Base-by-base conservation (phyloP, 2,888 invertebrate species). In the Xylota sylvarum region DNA sequence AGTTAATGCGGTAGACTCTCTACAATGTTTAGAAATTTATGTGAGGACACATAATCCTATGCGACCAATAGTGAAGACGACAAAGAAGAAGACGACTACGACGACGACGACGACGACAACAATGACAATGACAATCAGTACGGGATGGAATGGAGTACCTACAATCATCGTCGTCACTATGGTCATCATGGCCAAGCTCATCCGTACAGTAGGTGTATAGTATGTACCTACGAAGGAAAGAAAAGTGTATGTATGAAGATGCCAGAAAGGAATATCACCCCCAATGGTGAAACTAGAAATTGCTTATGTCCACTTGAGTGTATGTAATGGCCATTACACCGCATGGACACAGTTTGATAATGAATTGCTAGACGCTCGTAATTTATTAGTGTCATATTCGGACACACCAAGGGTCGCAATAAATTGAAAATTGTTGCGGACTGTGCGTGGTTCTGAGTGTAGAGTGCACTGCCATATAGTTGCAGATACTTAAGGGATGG, bases 1-100 rank as follows among this genome's bases (percentile, higher is more conserved):
- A 56, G 69, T 77, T 60, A 69, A 50, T 52, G 69, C 23, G 6
- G 69, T 64, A 64, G 62, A 56, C 67, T 46, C 79, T 43, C 17
- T 58, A 69, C 50, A 69, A 60, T 73, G 72, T 65, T 80, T 73
- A 65, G 79, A 80, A 80, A 80, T 72, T 80, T 80, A 80, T 80
- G 72, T 56, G 56, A 72, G 17, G 50, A 77, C 50, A 60, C 67
- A 69, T 77, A 77, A 77, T 77, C 77, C 69, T 60, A 60, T 58
- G 69, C 56, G 65, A 23, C 32, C 72, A 55, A 72, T 55, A 72
- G 32, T 52, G 37, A 78, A 43, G 52, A 43, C 40, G 62, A 32
- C 27, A 32, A 77, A 37, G 55, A 64, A 32, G 48, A 62, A 17
- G 30, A 64, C 19, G 35, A 62, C 62, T 1, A 23, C 1, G 23